Evolutionary conservation across 2,888 invertebrate species (phyloP), one percentile per base, ranked within the genome.

Genomic region (Pharmacophagus antenor): DNA sequence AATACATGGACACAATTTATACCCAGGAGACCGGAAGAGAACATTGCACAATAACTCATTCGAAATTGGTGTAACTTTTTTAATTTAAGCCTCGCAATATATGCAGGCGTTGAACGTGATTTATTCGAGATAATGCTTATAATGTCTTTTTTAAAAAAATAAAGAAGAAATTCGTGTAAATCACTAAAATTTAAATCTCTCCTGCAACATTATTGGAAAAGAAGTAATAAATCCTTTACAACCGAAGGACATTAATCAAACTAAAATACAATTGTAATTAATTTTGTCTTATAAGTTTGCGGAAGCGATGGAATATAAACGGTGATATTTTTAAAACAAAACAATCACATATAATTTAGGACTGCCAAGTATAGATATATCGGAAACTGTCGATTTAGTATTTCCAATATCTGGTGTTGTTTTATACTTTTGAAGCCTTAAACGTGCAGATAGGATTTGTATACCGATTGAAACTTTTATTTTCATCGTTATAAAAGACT

Each of bases 21-120:
- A 72, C 74, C 74, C 74, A 65, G 60, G 73, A 62, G 68, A 73
- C 73, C 73, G 70, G 70, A 77, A 76, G 76, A 76, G 80, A 80
- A 80, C 77, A 81, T 78, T 82, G 80, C 79, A 85, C 80, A 84
- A 87, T 88, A 89, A 88, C 85, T 89, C 88, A 86, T 82, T 81
- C 80, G 78, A 84, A 85, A 86, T 85, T 85, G 80, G 80, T 76
- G 71, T 78, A 88, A 88, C 88, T 89, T 89, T 89, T 88, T 88
- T 88, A 88, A 88, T 88, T 87, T 85, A 75, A 81, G 79, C 76
- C 72, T 74, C 80, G 78, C 78, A 79, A 85, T 83, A 83, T 84
- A 84, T 84, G 84, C 83, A 83, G 77, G 82, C 77, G 81, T 80
- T 80, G 68, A 60, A 72, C 66, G 68, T 84, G 87, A 89, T 87